Base-by-base conservation (phyloP, 2,797 vertebrate genomes). In the Lagorchestes hirsutus region DNA sequence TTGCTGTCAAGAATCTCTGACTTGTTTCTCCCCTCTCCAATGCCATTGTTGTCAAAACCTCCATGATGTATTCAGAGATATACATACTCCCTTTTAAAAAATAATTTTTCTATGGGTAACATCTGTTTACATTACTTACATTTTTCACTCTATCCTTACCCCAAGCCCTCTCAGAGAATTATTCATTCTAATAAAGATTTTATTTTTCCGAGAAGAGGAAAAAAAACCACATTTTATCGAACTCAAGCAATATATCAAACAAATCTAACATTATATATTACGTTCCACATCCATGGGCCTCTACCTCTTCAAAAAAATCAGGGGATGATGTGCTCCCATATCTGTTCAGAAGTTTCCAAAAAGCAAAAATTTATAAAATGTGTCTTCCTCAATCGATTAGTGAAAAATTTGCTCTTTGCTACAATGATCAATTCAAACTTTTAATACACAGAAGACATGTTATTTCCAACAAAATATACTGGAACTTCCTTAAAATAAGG, bases 1-100 rank as follows among this genome's bases (percentile, higher is more conserved):
- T 93, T 97, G 97, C 92, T 97, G 95, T 97, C 97, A 98, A 96
- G 92, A 95, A 96, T 97, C 91, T 97, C 93, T 67, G 92, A 93
- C n/a, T 59, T 96, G 0, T 0, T 55, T 96, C 93, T 96, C 57
- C 91, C 95, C 95, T 97, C 92, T 16, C 93, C 92, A 92, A 93
- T 54, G 31, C 2, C 92, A 90, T 52, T 91, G 59, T 55, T 95
- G 96, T 96, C 90, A 93, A 98, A 95, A 58, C 50, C 56, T 59
- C 55, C n/a, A 50, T 96, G 96, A 97, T 56, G n/a, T 96, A 96
- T 91, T 55, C 91, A 97, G 94, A 96, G 92, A 96, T 55, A 28
- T 91, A 96, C 94, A 94, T 50, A 28, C 91, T 95, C 24, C 82
- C 52, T 92, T 62, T 24, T 96, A 56, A 55, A 50, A 93, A 27